Conservation (phyloP, 2,113 vertebrate genomes). For the Peromyscus californicus region DNA sequence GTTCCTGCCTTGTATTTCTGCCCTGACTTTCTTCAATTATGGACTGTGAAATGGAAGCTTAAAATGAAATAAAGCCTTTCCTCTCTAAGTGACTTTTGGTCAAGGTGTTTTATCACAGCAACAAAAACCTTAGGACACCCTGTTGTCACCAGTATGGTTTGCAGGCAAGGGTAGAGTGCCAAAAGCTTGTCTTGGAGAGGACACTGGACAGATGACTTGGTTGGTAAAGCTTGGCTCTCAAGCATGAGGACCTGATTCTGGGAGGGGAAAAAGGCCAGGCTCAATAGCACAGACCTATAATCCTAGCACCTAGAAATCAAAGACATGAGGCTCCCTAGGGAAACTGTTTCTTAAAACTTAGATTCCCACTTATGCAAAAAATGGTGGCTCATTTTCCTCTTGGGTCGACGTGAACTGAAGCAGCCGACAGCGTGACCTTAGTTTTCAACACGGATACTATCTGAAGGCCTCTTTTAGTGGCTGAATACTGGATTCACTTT, state of each 20-base stretch:
- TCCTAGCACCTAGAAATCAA: neutral
- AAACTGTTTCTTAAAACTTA: neutral
- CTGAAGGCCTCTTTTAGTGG: neutral
- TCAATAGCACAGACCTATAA: neutral
- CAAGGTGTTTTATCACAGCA: neutral
- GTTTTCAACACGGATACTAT: neutral
- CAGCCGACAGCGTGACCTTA: neutral
- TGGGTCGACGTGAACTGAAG: neutral
- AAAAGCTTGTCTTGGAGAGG: neutral
- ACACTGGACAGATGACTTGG: neutral
- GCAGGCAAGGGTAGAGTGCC: neutral
- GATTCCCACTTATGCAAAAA: neutral
- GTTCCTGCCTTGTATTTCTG: neutral
- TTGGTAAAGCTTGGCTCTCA: no score
- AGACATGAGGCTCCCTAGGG: neutral
- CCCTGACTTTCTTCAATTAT: neutral
- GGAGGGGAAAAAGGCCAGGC: no score
- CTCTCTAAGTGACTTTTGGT: neutral
- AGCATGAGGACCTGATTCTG: neutral
- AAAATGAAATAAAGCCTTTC: neutral
- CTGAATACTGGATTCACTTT: constrained; percentile 50
- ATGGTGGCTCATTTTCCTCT: neutral
- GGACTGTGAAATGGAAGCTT: neutral
- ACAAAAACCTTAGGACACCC: neutral
- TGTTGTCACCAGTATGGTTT: neutral